Evolutionary conservation across 1,140 invertebrate genomes (phyloP).

Genomic region (Tetramorium parvispinum): DNA sequence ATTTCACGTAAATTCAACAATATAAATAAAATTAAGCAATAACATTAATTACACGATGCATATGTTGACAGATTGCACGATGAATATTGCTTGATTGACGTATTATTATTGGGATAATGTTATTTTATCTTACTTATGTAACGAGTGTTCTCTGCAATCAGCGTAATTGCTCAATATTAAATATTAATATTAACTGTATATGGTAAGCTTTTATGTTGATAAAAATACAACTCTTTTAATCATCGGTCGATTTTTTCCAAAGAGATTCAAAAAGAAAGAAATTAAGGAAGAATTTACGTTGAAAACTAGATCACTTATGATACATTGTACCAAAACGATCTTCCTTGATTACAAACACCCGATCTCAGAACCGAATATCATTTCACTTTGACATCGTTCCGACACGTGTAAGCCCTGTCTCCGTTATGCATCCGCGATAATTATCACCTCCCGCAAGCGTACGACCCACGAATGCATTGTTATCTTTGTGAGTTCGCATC

Average conservation of each 20-base stretch:
- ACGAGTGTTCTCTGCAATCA: neutral
- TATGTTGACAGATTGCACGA: neutral
- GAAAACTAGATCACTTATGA: neutral
- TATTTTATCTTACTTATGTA: neutral
- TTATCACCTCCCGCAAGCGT: neutral
- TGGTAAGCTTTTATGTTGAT: neutral
- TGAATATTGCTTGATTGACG: neutral
- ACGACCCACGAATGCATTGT: constrained; percentile 4
- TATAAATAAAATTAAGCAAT: neutral
- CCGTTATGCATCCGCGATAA: neutral
- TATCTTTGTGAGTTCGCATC: neutral
- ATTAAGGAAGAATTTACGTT: neutral
- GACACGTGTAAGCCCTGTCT: neutral
- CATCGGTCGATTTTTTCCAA: neutral
- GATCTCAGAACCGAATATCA: neutral
- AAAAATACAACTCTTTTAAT: neutral
- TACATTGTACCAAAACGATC: neutral
- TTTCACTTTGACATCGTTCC: neutral
- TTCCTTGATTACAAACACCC: neutral
- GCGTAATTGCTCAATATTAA: neutral
- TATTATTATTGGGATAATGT: neutral
- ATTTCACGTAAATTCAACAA: neutral
- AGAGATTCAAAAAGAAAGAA: neutral
- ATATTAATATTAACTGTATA: neutral
- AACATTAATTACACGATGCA: constrained; percentile 3